phyloP scores from a whole-genome alignment of 2,888 invertebrate genomes.

The Liposcelis brunnea region DNA sequence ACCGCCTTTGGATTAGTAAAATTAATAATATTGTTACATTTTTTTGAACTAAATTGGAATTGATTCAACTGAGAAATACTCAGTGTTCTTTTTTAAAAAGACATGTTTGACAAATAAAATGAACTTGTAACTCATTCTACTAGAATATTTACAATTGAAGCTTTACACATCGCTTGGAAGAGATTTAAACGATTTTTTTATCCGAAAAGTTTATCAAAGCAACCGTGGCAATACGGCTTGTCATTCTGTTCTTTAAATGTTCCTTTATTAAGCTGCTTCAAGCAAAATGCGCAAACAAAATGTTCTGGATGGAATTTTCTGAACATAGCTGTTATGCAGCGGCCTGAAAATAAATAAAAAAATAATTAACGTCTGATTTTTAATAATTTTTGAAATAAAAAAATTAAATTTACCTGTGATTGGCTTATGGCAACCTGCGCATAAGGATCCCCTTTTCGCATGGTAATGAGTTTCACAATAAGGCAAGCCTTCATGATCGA shows the following conservation, averaged over 20 bases:
- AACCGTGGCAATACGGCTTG: constrained; percentile 95
- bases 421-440: constrained; percentile 94
- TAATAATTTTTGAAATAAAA: not conserved
- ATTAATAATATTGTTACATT: no score
- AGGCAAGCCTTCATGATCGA: constrained; percentile 94
- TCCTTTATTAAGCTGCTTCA: constrained; percentile 94
- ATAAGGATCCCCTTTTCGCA: constrained; percentile 88
- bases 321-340: constrained; percentile 99
- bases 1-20: no score
- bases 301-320: constrained; percentile 98
- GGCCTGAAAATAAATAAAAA: constrained; percentile 30
- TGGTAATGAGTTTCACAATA: constrained; percentile 99
- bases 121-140: no score
- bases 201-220: constrained; percentile 94
- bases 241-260: constrained; percentile 99
- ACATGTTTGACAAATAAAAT: no score
- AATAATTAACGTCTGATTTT: not conserved
- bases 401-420: constrained; percentile 80
- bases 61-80: no score
- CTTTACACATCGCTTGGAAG: no score
- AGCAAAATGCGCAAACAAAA: constrained; percentile 98
- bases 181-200: constrained; percentile 30
- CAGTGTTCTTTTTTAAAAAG: no score
- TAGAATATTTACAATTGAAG: no score
- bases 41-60: no score